These are phyloP conservation scores for Glossophaga mutica DNA, from an alignment of 2,797 vertebrate species.

Conservation along the genomic window DNA sequence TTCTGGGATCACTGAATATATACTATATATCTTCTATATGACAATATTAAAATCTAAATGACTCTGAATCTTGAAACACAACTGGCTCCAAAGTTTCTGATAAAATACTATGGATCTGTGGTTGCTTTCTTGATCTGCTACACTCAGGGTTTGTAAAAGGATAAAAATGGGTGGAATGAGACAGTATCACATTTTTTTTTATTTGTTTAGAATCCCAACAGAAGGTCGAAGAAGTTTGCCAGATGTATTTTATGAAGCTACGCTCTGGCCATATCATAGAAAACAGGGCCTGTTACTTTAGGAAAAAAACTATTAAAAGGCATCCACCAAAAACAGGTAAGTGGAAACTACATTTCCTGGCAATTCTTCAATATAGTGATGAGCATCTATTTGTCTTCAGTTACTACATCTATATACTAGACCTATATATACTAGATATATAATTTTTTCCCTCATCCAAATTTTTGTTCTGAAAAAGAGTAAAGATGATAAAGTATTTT, in stretches of 20 bases:
- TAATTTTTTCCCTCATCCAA: neutral
- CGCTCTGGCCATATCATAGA: slow-evolving; percentile 46
- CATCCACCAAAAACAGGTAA: slow-evolving; percentile 30
- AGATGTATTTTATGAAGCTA: slow-evolving; percentile 22
- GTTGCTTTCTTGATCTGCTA: neutral
- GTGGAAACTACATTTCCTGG: neutral
- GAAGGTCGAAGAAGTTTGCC: slow-evolving; percentile 6
- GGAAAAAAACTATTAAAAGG: neutral
- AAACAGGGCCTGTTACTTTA: neutral
- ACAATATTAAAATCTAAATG: slow-evolving; percentile 26
- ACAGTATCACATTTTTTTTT: neutral
- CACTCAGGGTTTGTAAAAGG: neutral
- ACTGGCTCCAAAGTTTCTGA: neutral
- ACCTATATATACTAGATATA: no score
- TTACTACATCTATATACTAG: neutral
- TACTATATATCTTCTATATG: neutral
- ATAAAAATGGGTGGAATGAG: slow-evolving; percentile 4
- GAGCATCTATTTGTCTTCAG: neutral
- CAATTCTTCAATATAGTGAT: neutral
- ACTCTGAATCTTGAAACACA: slow-evolving; percentile 9
- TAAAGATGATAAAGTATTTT: slow-evolving; percentile 30
- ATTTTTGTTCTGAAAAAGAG: slow-evolving; percentile 23
- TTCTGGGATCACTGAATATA: neutral
- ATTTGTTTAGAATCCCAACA: slow-evolving; percentile 49
- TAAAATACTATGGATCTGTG: neutral